A percentile compares a stretch with the other conserved stretches of the same genome.
Evolutionary conservation across 2,888 invertebrate genomes (phyloP).

Genomic region (Adelognathus sp.): DNA sequence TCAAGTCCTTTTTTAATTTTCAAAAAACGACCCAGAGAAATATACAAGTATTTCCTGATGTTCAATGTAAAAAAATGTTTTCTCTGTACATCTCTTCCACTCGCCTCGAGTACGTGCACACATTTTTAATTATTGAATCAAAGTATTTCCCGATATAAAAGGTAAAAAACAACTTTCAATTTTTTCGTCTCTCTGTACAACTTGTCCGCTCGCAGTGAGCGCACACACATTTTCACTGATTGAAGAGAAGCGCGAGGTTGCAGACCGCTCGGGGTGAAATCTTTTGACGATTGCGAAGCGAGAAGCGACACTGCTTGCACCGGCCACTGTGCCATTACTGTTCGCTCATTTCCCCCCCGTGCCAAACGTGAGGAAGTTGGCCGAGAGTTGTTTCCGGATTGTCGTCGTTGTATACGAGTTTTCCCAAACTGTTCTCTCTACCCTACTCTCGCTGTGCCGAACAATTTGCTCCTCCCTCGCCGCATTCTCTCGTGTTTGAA

Average conservation of each 20-base stretch:
- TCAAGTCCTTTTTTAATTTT: no score
- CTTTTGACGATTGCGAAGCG: conserved; percentile 1
- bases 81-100: no score
- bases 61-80: no score
- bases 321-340: conserved; percentile 12
- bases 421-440: conserved; percentile 51
- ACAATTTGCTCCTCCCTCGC: background rate
- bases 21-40: no score
- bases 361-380: conserved; percentile 24
- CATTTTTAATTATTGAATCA: no score
- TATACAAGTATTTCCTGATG: no score
- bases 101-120: no score
- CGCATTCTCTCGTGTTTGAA: conserved; percentile 15
- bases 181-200: no score
- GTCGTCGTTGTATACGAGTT: conserved; percentile 38
- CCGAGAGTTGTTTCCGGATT: conserved; percentile 55
- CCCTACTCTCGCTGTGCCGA: conserved; percentile 22
- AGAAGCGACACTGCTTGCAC: background rate
- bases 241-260: background rate
- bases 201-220: no score
- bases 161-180: no score
- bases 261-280: background rate
- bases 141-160: no score
- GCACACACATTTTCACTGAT: conserved; percentile 1
- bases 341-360: conserved; percentile 8